Base-by-base conservation (phyloP, 2,797 vertebrate genomes). In the Stomatorhinus walkeri region DNA sequence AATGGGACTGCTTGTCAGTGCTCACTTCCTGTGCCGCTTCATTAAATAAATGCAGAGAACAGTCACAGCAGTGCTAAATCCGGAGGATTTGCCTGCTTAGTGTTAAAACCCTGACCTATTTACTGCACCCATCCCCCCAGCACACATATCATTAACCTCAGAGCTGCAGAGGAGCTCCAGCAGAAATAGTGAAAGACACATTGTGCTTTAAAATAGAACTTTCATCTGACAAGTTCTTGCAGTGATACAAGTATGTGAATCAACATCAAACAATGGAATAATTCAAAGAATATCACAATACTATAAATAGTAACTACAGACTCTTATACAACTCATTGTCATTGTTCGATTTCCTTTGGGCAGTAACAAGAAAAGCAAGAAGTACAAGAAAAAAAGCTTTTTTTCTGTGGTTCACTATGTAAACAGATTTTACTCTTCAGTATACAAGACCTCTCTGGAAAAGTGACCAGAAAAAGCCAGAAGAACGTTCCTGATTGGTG, bases 31-130 rank as follows among this genome's bases (percentile, higher is more conserved):
- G 88, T 81, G 72, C 86, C 92, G 91, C 91, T 93, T 95, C 94
- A 95, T 96, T 96, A 95, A 95, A 92, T 95, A 95, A 96, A 95
- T 94, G 95, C 94, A 96, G 94, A 93, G 94, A 96, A 96, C 95
- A 95, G 94, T 94, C 94, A 94, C 96, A 95, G 95, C 95, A 94
- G 93, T 90, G 93, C 94, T 96, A 97, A 97, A 97, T 97, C 96
- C 96, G 95, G 96, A 91, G 97, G 97, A 98, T 97, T 97, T 97
- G 94, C 96, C 95, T 96, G 93, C 95, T 96, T 97, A 97, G 97
- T 94, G 94, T 96, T 98, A 97, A 97, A 95, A 97, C 97, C 96
- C 95, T 93, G 97, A 97, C 97, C 97, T 93, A 97, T 96, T 97
- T 98, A 56, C 96, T 96, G 96, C 96, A 83, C 96, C 95, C 95